These are phyloP conservation scores for Palaemon carinicauda DNA, from an alignment of 1,140 invertebrate genomes.

Conservation along the genomic window DNA sequence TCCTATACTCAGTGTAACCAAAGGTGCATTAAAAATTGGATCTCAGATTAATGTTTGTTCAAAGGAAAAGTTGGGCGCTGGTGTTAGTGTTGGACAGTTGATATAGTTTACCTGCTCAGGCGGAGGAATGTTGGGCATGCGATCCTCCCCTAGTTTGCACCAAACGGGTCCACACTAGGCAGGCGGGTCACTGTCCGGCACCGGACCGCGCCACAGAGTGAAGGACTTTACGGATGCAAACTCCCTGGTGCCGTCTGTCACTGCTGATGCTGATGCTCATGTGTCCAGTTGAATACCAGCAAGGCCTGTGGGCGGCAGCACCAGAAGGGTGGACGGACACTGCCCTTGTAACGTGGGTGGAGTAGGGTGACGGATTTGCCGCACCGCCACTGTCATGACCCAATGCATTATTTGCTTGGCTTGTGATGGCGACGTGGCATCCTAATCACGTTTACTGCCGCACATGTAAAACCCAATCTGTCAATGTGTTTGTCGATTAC, in stretches of 20 bases:
- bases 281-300: background rate
- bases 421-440: background rate
- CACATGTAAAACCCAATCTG: conserved; percentile 39
- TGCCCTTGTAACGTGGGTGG: conserved; percentile 46
- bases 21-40: conserved; percentile 36
- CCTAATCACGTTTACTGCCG: background rate
- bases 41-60: conserved; percentile 35
- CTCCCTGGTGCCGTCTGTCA: conserved; percentile 25
- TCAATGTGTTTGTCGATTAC: conserved; percentile 52
- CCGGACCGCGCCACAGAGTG: conserved; percentile 32
- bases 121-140: background rate
- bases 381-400: background rate
- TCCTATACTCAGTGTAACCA: conserved; percentile 37
- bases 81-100: conserved; percentile 33
- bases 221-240: conserved; percentile 52
- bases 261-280: background rate
- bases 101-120: conserved; percentile 34
- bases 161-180: background rate
- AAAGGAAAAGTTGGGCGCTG: conserved; percentile 28
- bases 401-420: background rate
- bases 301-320: background rate
- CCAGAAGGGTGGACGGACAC: conserved; percentile 5
- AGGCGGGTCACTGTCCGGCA: background rate
- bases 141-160: background rate
- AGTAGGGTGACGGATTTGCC: background rate